phyloP scores from a whole-genome alignment of 1,140 invertebrate genomes.

The Drosophila chauvacae region DNA sequence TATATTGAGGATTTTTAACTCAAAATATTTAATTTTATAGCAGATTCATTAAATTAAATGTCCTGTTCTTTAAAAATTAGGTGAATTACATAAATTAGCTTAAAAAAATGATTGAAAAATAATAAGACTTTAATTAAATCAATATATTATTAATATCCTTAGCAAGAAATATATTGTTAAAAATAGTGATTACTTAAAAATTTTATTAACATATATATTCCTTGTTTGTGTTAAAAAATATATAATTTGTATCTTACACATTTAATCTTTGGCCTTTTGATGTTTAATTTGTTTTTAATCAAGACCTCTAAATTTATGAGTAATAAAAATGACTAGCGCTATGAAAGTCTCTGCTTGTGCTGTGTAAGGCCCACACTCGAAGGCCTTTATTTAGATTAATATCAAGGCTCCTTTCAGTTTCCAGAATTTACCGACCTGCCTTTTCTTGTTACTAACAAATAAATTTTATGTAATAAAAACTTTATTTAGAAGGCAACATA shows the following conservation, averaged over 20 bases:
- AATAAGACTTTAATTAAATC: not conserved
- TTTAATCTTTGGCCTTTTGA: not conserved
- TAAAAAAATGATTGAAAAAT: not conserved
- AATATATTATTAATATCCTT: too few species aligned
- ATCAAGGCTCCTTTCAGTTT: conserved; percentile 21
- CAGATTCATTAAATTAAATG: not conserved
- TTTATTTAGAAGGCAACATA: conserved; percentile 66
- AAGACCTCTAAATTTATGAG: not conserved
- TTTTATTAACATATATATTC: not conserved
- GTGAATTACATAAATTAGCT: not conserved
- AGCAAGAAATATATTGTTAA: too few species aligned
- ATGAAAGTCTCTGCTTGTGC: not conserved
- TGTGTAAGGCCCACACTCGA: not conserved
- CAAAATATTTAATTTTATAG: not conserved
- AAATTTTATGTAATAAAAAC: conserved; percentile 40
- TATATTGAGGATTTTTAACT: not conserved
- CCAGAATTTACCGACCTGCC: conserved; percentile 13
- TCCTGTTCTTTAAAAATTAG: too few species aligned
- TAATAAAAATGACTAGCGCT: not conserved
- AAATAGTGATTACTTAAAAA: not conserved
- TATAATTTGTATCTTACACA: too few species aligned
- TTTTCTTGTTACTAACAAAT: conserved; percentile 34
- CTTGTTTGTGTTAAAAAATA: not conserved
- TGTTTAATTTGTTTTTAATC: conserved; percentile 13
- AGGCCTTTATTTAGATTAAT: conserved; percentile 22